Conservation (phyloP, 2,888 invertebrate species). For the Rotaria macrura region DNA sequence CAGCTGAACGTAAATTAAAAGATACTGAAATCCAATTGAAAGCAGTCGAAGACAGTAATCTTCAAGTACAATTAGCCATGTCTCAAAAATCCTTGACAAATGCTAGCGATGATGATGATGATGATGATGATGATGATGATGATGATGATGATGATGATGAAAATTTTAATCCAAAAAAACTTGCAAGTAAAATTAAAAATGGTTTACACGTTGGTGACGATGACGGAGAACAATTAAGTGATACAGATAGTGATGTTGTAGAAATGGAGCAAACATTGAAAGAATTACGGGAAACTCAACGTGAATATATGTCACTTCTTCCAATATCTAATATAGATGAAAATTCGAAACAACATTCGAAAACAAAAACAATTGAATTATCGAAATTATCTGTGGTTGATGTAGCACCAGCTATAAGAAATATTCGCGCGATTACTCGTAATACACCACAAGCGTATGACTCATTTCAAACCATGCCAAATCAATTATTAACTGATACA, state of each 20-base stretch:
- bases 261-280: constrained; percentile 10
- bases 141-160: background rate
- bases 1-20: background rate
- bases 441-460: background rate
- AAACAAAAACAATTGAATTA: background rate
- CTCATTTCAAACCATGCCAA: background rate
- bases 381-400: background rate
- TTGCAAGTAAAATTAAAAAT: background rate
- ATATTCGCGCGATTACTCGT: background rate
- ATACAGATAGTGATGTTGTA: background rate
- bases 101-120: background rate
- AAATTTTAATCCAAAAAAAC: background rate
- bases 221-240: background rate
- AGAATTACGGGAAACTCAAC: background rate
- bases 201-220: background rate
- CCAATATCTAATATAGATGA: background rate
- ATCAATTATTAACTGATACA: constrained; percentile 1
- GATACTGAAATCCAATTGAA: background rate
- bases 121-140: background rate
- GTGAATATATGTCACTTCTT: background rate
- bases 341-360: background rate
- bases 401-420: background rate
- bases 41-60: background rate
- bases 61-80: background rate
- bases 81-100: background rate